A percentile compares a stretch with the other conserved stretches of the same genome.
Evolutionary conservation across 2,888 invertebrate species (phyloP).

Genomic region (Ophion ellenae): DNA sequence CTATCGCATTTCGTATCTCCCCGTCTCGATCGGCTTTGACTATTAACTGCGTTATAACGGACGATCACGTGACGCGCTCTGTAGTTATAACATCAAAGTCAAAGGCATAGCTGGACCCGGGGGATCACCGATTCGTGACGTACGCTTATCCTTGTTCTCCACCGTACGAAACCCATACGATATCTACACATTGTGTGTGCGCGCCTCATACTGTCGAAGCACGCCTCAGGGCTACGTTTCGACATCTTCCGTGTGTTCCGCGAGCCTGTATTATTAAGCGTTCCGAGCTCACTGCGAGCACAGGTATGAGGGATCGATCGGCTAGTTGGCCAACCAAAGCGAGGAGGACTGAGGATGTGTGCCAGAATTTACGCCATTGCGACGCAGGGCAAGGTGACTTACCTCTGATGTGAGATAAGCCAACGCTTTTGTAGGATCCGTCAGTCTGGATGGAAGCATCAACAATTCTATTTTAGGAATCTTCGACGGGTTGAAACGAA

Average conservation of each 20-base stretch:
- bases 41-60: constrained; percentile 72
- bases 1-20: constrained; percentile 27
- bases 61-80: constrained; percentile 77
- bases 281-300: constrained; percentile 39
- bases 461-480: background rate
- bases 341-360: background rate
- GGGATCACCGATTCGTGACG: constrained; percentile 72
- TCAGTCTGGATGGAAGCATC: background rate
- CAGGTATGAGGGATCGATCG: constrained; percentile 39
- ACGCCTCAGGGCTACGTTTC: constrained; percentile 56
- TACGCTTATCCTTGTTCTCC: constrained; percentile 44
- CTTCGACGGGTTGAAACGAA: background rate
- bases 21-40: constrained; percentile 66
- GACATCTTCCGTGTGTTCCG: constrained; percentile 45
- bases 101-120: constrained; percentile 82
- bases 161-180: constrained; percentile 25
- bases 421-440: background rate
- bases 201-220: background rate
- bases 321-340: background rate
- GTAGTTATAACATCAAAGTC: constrained; percentile 82
- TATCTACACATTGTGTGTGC: background rate
- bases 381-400: background rate
- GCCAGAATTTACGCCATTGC: background rate
- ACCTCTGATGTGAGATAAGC: background rate
- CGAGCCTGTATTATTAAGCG: constrained; percentile 34